Evolutionary conservation across 2,113 vertebrate genomes (phyloP).

Genomic region (Eulacestoma nigropectus): DNA sequence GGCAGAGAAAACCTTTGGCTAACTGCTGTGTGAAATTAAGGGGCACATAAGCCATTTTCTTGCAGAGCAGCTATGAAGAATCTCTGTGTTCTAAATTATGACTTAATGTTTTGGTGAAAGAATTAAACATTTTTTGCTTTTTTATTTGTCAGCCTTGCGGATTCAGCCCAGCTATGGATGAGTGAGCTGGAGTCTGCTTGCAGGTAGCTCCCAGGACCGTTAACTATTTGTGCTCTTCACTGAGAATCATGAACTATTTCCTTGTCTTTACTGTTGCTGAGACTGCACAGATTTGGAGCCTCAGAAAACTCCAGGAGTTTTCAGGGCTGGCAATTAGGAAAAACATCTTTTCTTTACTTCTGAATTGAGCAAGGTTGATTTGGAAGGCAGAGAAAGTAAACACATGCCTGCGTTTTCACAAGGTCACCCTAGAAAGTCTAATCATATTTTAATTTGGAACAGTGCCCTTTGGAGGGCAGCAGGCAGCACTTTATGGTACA

Average conservation of each 20-base stretch:
- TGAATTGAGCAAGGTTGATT: neutral
- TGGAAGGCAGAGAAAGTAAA: slow-evolving; percentile 6
- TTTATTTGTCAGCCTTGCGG: neutral
- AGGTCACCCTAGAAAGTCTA: neutral
- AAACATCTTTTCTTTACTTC: neutral
- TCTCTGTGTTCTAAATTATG: neutral
- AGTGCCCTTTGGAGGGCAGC: neutral
- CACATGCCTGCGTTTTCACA: neutral
- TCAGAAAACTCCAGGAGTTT: neutral
- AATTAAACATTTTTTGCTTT: neutral
- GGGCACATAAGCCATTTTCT: neutral
- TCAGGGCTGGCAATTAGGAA: neutral
- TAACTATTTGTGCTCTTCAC: neutral
- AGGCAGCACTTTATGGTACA: neutral
- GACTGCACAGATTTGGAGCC: neutral
- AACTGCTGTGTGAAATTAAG: neutral
- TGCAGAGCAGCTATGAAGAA: neutral
- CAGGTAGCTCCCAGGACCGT: neutral
- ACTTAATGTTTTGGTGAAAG: neutral
- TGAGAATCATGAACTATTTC: neutral
- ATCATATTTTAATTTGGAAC: neutral
- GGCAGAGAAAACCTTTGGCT: neutral
- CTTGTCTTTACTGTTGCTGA: neutral
- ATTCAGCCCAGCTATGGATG: neutral
- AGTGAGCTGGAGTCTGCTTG: neutral